These are phyloP conservation scores for Ceratina japonica DNA, from an alignment of 1,140 invertebrate genomes.

Conservation along the genomic window DNA sequence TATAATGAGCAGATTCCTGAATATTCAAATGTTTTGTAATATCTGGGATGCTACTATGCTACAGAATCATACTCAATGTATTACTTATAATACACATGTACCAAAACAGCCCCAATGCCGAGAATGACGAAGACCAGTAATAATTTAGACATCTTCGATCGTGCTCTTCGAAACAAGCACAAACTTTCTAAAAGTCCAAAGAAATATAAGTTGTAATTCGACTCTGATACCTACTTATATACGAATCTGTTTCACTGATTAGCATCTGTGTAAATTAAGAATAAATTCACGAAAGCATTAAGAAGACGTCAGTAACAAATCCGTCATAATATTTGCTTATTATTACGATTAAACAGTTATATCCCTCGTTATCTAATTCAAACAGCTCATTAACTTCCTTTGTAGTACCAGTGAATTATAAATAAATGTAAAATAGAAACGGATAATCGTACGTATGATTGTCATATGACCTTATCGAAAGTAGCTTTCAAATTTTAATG, in stretches of 20 bases:
- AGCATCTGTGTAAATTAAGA: constrained; percentile 33
- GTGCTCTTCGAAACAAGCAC: background rate
- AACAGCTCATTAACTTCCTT: constrained; percentile 20
- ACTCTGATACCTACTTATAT: constrained; percentile 13
- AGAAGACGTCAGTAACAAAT: background rate
- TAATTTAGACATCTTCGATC: background rate
- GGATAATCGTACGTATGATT: too few relatives aligned
- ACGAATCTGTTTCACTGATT: background rate
- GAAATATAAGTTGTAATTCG: background rate
- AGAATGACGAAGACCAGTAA: constrained; percentile 12
- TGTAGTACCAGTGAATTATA: background rate
- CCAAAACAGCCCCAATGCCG: background rate
- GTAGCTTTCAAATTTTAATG: background rate
- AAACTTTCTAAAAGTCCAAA: background rate
- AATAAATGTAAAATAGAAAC: background rate
- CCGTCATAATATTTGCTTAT: constrained; percentile 18
- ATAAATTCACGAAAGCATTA: background rate
- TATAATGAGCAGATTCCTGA: too few relatives aligned
- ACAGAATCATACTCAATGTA: too few relatives aligned
- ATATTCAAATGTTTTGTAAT: too few relatives aligned
- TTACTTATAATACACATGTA: background rate
- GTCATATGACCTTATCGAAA: background rate
- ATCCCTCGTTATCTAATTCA: constrained; percentile 18
- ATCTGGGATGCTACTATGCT: too few relatives aligned
- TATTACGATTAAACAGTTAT: background rate